Evolutionary conservation across 2,888 invertebrate species (phyloP).

Genomic region (Aelia acuminata): DNA sequence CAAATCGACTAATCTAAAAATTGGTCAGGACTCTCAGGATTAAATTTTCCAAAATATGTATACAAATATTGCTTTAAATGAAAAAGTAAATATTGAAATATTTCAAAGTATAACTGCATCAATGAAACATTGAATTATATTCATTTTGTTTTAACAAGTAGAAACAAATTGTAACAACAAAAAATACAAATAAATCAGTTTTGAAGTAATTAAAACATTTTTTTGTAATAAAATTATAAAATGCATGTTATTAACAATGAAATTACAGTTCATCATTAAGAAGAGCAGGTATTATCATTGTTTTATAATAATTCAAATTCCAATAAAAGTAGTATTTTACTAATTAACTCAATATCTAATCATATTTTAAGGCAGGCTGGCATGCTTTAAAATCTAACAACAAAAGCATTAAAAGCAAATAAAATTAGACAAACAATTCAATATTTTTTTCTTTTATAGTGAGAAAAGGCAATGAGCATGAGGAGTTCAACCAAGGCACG

Average conservation of each 20-base stretch:
- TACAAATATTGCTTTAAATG: background rate
- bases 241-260: background rate
- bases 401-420: slow-evolving; percentile 17
- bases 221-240: background rate
- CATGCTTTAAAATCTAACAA: slow-evolving; percentile 44
- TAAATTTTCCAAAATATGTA: background rate
- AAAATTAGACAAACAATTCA: background rate
- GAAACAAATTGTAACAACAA: too few species aligned
- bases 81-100: background rate
- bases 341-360: background rate
- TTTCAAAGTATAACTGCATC: background rate
- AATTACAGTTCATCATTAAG: background rate
- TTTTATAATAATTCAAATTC: background rate
- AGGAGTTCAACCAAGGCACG: slow-evolving; percentile 21
- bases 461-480: background rate
- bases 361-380: slow-evolving; percentile 11
- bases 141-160: background rate
- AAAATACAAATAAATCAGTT: background rate
- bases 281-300: background rate
- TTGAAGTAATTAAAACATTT: background rate
- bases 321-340: background rate
- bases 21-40: background rate
- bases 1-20: slow-evolving; percentile 25
- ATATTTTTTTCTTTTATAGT: background rate
- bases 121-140: background rate